phyloP scores from a whole-genome alignment of 2,797 vertebrate species.

The Platyrinchus mystaceus region DNA sequence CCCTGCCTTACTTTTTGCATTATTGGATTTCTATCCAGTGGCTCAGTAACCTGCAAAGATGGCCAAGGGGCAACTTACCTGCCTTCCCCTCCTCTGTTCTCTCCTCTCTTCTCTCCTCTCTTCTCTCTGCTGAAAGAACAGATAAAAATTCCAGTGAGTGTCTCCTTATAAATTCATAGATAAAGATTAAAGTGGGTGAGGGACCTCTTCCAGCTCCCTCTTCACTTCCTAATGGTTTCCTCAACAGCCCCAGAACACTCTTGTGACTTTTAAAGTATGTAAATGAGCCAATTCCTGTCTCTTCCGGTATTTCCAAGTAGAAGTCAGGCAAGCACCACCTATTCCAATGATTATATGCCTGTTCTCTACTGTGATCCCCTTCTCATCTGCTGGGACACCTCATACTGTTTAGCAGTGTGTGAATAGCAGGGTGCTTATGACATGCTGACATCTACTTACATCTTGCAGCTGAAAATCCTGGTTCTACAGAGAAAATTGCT shows the following conservation, averaged over 20 bases:
- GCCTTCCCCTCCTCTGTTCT: background rate
- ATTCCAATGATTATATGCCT: slow-evolving; percentile 27
- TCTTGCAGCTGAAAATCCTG: slow-evolving; percentile 43
- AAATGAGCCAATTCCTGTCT: slow-evolving; percentile 5
- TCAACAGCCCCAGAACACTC: background rate
- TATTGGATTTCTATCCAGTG: background rate
- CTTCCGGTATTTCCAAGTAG: slow-evolving; percentile 8
- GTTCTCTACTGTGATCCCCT: background rate
- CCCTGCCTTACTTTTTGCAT: background rate
- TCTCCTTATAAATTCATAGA: background rate
- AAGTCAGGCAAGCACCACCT: background rate
- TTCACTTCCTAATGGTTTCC: background rate
- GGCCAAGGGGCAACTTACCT: background rate
- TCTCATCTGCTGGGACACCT: slow-evolving; percentile 12
- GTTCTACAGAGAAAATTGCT: slow-evolving; percentile 55
- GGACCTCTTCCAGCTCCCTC: background rate
- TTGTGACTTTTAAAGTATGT: slow-evolving; percentile 8
- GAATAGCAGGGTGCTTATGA: slow-evolving; percentile 53
- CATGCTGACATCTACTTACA: slow-evolving; percentile 44
- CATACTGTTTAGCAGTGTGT: slow-evolving; percentile 12
- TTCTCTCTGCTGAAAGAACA: background rate
- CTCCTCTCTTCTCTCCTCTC: background rate
- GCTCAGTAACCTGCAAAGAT: background rate
- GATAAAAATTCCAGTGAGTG: background rate
- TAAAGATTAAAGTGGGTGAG: background rate